Evolutionary conservation across 2,888 invertebrate genomes (phyloP).

Genomic region (Caenorhabditis wallacei): DNA sequence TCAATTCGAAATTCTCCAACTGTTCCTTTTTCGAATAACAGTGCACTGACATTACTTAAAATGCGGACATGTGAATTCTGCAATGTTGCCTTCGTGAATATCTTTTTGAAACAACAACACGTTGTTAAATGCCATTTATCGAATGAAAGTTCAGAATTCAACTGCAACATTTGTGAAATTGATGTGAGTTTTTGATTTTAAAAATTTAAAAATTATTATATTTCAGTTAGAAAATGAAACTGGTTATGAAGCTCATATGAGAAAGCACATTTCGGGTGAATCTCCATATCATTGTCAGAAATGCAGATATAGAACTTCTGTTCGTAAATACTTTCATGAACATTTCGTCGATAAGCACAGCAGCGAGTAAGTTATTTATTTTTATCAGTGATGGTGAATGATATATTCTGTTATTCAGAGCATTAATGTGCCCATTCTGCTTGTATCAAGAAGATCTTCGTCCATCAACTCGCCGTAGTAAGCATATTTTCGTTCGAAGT

Average conservation of each 20-base stretch:
- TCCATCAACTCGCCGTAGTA: conserved; percentile 10
- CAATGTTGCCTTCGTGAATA: conserved; percentile 10
- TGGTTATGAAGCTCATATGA: conserved; percentile 28
- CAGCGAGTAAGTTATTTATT: conserved; percentile 49
- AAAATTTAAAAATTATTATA: not conserved
- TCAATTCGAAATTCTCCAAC: not conserved
- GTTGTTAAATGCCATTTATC: conserved; percentile 8
- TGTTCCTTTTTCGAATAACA: not conserved
- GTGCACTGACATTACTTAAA: conserved; percentile 6
- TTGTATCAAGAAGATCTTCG: conserved; percentile 43
- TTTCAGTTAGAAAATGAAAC: not conserved
- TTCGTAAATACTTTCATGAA: conserved; percentile 48
- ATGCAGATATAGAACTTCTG: conserved; percentile 66
- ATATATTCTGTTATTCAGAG: conserved; percentile 34
- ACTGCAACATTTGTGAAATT: conserved; percentile 60
- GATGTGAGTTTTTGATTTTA: conserved; percentile 47
- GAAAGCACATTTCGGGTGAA: conserved; percentile 56
- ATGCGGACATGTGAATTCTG: conserved; percentile 51
- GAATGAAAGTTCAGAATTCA: not conserved
- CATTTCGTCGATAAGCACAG: conserved; percentile 64
- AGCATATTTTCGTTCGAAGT: conserved; percentile 16
- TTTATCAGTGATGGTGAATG: not conserved
- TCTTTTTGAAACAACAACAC: not conserved
- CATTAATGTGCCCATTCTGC: conserved; percentile 55
- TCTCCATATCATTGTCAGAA: conserved; percentile 66